These are phyloP conservation scores for Mesocricetus auratus DNA, from an alignment of 2,113 vertebrate species.

Conservation along the genomic window DNA sequence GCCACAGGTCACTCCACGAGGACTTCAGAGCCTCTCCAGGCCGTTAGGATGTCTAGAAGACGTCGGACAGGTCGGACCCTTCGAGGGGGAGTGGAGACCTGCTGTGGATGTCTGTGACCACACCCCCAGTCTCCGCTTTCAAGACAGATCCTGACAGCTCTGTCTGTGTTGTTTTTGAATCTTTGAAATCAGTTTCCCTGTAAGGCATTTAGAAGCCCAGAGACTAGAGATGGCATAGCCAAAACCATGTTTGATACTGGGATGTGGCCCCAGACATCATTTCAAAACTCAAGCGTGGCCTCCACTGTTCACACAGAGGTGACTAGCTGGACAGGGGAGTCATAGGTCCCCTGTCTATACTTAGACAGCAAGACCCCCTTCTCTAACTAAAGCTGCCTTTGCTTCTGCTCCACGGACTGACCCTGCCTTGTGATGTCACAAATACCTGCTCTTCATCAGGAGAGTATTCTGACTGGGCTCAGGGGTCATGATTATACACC, in stretches of 20 bases:
- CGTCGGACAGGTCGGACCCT: not conserved
- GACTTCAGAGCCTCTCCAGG: not conserved
- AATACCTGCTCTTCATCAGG: not conserved
- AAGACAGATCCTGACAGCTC: not conserved
- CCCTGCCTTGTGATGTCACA: not conserved
- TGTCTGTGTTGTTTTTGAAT: not conserved
- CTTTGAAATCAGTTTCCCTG: not conserved
- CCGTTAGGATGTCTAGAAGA: not conserved
- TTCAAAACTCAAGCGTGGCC: not conserved
- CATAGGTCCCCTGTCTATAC: not conserved
- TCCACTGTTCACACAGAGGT: not conserved
- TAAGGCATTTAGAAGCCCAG: not conserved
- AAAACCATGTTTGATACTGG: not conserved
- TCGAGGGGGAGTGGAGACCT: too few species aligned
- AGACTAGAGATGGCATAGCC: not conserved
- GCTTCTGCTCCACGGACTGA: accelerated
- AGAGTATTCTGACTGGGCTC: not conserved
- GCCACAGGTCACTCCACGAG: not conserved
- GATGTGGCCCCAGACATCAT: not conserved
- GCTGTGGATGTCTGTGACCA: not conserved
- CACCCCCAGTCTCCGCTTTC: not conserved
- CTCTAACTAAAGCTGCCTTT: not conserved
- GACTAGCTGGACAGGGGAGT: not conserved
- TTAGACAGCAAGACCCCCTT: not conserved
- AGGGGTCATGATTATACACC: not conserved